A percentile compares a stretch with the other conserved stretches of the same genome.
phyloP scores from a whole-genome alignment of 2,888 invertebrate genomes.

The Dione vanillae region DNA sequence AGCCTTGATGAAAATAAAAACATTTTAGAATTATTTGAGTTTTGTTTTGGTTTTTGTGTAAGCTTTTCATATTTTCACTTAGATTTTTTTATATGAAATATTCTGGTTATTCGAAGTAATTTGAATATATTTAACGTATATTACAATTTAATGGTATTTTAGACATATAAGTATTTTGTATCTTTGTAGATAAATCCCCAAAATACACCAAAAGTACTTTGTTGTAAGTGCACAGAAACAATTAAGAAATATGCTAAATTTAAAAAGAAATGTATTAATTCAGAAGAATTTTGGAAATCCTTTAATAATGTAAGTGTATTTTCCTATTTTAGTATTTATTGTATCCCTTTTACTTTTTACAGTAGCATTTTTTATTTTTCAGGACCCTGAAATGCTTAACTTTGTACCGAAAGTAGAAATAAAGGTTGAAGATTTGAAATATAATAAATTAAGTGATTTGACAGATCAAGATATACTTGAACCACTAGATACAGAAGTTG shows the following conservation, averaged over 20 bases:
- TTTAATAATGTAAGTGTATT: conserved; percentile 9
- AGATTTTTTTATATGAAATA: no score
- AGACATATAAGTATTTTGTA: not conserved
- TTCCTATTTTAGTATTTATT: not conserved
- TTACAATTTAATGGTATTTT: not conserved
- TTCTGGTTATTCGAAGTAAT: no score
- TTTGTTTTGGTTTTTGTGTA: conserved; percentile 26
- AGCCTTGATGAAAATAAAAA: conserved; percentile 23
- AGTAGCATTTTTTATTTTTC: not conserved
- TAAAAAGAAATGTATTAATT: conserved; percentile 24
- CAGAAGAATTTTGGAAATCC: conserved; percentile 22
- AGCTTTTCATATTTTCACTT: not conserved
- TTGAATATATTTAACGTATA: not conserved
- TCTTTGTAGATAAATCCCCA: conserved; percentile 2
- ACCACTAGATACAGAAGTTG: not conserved
- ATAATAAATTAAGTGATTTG: not conserved
- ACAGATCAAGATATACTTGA: not conserved
- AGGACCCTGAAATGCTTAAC: not conserved
- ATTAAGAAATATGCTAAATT: conserved; percentile 27
- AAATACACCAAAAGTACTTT: conserved; percentile 14
- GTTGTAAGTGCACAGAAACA: conserved; percentile 18
- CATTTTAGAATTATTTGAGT: conserved; percentile 27
- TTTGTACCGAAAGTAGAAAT: conserved; percentile 9
- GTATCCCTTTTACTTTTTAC: not conserved
- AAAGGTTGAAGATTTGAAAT: not conserved